Percentiles rank a stretch among this genome's conserved stretches.
Conservation (phyloP, 2,888 invertebrate genomes). For the Marasmarcha lunaedactyla region DNA sequence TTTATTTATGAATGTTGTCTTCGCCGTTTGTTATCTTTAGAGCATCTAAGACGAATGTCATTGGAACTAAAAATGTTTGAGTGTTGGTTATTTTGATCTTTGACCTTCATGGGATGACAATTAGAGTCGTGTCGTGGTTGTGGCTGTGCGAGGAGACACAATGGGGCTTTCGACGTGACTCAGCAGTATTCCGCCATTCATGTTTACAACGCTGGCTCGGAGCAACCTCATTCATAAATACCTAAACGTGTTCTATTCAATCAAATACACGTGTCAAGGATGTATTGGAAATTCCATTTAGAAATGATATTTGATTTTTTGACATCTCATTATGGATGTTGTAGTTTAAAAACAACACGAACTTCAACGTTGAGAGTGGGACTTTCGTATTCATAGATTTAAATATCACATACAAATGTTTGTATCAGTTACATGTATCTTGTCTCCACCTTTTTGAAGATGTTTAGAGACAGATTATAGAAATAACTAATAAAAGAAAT, state of each 20-base stretch:
- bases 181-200: conserved; percentile 57
- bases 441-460: no score
- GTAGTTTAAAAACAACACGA: no score
- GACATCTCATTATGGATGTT: no score
- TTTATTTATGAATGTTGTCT: conserved; percentile 9
- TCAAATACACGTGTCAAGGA: background rate
- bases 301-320: no score
- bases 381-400: no score
- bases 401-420: no score
- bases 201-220: conserved; percentile 19
- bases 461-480: no score
- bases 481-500: no score
- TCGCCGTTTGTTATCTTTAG: background rate
- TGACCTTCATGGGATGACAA: conserved; percentile 66
- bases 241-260: background rate
- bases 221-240: background rate
- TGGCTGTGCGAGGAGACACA: conserved; percentile 49
- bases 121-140: conserved; percentile 53
- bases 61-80: background rate
- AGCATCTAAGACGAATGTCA: conserved; percentile 7
- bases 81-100: conserved; percentile 31
- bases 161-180: conserved; percentile 62
- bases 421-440: no score
- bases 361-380: no score
- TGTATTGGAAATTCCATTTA: no score